Evolutionary conservation across 2,113 vertebrate genomes (phyloP), one percentile per base, ranked within the genome.

Genomic region (Onychorhynchus coronatus): DNA sequence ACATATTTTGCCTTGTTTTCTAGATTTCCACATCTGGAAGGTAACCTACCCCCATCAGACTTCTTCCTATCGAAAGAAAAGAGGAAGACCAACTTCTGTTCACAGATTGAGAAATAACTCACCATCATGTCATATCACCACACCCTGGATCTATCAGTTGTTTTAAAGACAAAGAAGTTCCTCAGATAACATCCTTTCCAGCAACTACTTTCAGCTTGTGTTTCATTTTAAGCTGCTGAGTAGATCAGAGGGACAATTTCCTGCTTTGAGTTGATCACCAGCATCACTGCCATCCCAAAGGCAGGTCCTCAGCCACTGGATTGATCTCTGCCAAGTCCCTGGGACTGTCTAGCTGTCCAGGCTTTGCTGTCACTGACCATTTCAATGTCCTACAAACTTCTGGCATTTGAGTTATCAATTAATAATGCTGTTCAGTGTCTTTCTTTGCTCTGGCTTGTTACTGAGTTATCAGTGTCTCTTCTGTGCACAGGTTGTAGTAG

Each of bases 151-250:
- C 88, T 71, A 24, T 21, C 65, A n/a, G 41, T 68, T 78, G n/a
- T 83, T 89, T 92, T 93, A 89, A 94, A 89, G 92, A 96, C 88
- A 86, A 91, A 95, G 66, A 92, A 76, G 55, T 87, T 91, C 77
- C 81, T 92, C 89, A 83, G 86, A 78, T 37, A 66, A 78, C 56
- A 67, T 63, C 73, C 41, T 50, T 74, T 58, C 47, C 44, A 91
- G 74, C 49, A 84, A 82, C 75, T 41, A 23, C 49, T 33, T 87
- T 80, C 66, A 72, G 42, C 19, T 81, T 0, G 0, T 56, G 16
- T 55, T 84, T 92, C 33, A 74, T 74, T 89, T 93, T 41, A 88
- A 90, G 42, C 44, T 88, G 44, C 65, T 78, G 24, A 72, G 68
- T 78, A 10, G 1, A 86, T 75, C 55, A 49, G 47, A 56, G 63